A percentile compares a stretch with the other conserved stretches of the same genome.
phyloP scores from a whole-genome alignment of 1,140 invertebrate genomes.

The Ooceraea biroi region DNA sequence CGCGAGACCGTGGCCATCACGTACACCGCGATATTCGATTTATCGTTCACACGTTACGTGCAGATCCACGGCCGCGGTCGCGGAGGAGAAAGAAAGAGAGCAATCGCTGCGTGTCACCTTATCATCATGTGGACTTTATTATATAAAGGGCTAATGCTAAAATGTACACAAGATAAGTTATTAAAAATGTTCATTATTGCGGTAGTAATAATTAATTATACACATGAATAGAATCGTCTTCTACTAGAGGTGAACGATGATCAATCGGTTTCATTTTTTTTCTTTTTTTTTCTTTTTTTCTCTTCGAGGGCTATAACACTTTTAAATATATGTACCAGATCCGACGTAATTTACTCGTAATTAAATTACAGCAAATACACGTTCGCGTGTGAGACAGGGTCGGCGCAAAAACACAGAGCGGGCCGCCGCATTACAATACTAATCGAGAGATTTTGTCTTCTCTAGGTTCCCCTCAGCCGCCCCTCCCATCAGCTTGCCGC shows the following conservation, averaged over 20 bases:
- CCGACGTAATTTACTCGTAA: slow-evolving; percentile 69
- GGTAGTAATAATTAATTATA: slow-evolving; percentile 82
- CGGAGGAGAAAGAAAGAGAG: slow-evolving; percentile 26
- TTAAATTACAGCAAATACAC: slow-evolving; percentile 75
- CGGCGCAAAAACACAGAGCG: slow-evolving; percentile 70
- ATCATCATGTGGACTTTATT: slow-evolving; percentile 84
- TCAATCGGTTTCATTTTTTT: slow-evolving; percentile 28
- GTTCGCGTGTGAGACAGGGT: slow-evolving; percentile 69
- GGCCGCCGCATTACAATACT: slow-evolving; percentile 70
- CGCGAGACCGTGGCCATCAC: background rate
- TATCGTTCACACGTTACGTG: slow-evolving; percentile 21
- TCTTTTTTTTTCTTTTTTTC: slow-evolving; percentile 15
- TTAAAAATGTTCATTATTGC: slow-evolving; percentile 85
- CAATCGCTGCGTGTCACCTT: slow-evolving; percentile 50
- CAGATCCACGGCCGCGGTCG: background rate
- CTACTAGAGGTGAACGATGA: slow-evolving; percentile 80
- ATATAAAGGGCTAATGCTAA: slow-evolving; percentile 85
- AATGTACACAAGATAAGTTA: slow-evolving; percentile 85
- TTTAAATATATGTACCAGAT: slow-evolving; percentile 66
- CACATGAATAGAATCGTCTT: slow-evolving; percentile 81
- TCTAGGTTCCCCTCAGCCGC: slow-evolving; percentile 67
- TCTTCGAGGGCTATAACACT: slow-evolving; percentile 64
- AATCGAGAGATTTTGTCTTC: slow-evolving; percentile 75
- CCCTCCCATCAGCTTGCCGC: slow-evolving; percentile 63
- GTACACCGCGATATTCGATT: background rate